Conservation (phyloP, 1,140 invertebrate species). For the Triops cancriformis region DNA sequence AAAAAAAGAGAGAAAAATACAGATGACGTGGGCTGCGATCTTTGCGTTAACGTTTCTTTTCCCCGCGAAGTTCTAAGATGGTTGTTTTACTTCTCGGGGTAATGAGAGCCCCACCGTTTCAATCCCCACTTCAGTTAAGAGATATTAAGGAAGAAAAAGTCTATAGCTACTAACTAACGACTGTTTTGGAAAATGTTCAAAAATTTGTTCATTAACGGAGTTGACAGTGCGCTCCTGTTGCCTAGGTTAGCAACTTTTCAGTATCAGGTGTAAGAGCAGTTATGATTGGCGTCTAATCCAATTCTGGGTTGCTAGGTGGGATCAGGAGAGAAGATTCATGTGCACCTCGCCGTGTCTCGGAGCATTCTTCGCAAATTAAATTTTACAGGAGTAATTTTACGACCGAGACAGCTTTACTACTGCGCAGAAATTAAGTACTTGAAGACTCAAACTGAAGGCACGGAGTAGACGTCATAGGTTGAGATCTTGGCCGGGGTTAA, state of each 20-base stretch:
- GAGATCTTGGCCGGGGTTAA: no score
- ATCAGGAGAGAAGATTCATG: background rate
- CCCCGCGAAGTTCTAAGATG: background rate
- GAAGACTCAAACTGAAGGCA: no score
- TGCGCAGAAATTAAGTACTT: no score
- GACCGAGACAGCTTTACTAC: no score
- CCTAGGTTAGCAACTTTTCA: conserved; percentile 7
- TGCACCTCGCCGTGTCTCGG: background rate
- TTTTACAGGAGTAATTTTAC: no score
- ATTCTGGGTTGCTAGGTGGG: background rate
- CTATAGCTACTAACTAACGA: background rate
- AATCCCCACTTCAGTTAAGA: no score
- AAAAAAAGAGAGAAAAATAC: background rate
- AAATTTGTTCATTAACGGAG: background rate
- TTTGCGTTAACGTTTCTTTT: background rate
- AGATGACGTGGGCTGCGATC: background rate
- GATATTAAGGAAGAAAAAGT: no score
- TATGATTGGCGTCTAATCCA: background rate
- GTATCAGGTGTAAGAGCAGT: background rate
- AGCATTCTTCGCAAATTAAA: background rate
- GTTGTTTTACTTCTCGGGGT: background rate
- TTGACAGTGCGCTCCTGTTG: background rate
- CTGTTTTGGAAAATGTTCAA: background rate
- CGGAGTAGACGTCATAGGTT: no score
- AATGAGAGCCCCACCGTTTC: no score